phyloP scores from a whole-genome alignment of 2,113 vertebrate species.

The Atrichornis clamosus region DNA sequence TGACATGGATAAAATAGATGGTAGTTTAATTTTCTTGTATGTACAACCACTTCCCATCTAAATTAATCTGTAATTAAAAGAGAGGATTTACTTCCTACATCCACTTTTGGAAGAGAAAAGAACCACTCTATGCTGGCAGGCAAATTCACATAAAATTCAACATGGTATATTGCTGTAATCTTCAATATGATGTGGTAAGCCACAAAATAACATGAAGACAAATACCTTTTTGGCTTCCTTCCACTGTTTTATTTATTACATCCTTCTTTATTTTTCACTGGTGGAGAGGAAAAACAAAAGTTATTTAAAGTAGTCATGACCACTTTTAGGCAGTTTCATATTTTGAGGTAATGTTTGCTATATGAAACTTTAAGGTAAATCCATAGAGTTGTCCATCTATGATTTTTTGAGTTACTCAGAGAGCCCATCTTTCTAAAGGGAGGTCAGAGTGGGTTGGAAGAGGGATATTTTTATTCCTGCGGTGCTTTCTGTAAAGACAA shows the following conservation, averaged over 20 bases:
- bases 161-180: neutral
- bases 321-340: neutral
- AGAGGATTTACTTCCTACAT: neutral
- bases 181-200: neutral
- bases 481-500: neutral
- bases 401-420: neutral
- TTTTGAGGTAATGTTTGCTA: neutral
- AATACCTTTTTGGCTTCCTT: slow-evolving; percentile 15
- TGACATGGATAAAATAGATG: neutral
- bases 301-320: neutral
- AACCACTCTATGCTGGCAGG: neutral
- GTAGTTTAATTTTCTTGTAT: neutral
- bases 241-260: neutral
- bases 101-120: slow-evolving; percentile 3
- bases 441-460: neutral
- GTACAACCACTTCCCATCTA: neutral
- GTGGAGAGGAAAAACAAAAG: neutral
- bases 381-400: neutral
- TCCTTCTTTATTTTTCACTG: neutral
- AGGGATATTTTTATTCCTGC: neutral
- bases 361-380: neutral
- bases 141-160: neutral
- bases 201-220: slow-evolving; percentile 28
- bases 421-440: neutral
- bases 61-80: neutral